Conservation (phyloP, 2,113 vertebrate genomes). For the Parus major region DNA sequence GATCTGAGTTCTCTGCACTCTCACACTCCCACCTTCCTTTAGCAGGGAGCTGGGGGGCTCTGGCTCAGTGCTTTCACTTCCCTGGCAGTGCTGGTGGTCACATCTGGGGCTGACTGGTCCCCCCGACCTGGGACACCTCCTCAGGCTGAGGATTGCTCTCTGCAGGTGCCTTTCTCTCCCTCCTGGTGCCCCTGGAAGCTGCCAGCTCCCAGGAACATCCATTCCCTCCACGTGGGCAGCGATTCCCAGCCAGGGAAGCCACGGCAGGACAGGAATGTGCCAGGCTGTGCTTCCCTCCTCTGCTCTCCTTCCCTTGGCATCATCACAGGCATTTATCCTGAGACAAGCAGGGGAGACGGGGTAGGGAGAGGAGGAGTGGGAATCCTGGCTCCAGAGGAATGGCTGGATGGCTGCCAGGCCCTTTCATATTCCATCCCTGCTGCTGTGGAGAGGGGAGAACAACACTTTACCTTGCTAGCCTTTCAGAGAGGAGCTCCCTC, state of each 20-base stretch:
- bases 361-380: not conserved
- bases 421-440: not conserved
- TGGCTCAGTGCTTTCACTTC: not conserved
- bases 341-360: not conserved
- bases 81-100: not conserved
- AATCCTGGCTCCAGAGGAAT: not conserved
- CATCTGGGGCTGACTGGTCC: not conserved
- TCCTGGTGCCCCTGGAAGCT: not conserved
- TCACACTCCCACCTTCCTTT: not conserved
- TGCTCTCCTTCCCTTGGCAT: not conserved
- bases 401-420: not conserved
- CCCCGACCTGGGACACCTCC: rapidly evolving
- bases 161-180: not conserved
- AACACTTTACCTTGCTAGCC: not conserved
- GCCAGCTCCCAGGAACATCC: not conserved
- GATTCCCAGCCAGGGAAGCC: not conserved
- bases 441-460: not conserved
- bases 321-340: not conserved
- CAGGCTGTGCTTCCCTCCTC: not conserved
- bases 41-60: not conserved
- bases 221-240: rapidly evolving
- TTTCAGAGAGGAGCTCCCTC: not conserved
- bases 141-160: not conserved
- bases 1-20: not conserved
- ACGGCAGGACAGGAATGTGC: not conserved